Percentiles rank a stretch among this genome's conserved stretches.
These are phyloP conservation scores for Cyprinodon variegatus DNA, from an alignment of 2,113 vertebrate genomes.

Conservation along the genomic window DNA sequence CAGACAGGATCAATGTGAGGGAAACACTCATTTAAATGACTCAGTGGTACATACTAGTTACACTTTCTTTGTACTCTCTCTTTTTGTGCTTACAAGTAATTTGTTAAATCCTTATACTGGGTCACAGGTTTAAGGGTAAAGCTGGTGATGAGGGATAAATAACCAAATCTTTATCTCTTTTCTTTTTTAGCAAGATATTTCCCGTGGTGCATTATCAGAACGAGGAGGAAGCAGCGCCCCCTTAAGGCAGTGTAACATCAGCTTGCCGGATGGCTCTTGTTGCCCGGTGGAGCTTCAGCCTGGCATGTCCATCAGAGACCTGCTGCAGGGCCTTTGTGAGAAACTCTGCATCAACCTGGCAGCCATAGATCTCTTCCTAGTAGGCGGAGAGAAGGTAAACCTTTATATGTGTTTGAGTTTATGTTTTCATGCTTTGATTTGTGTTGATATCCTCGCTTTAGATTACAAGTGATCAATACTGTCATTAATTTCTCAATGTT, in stretches of 20 bases:
- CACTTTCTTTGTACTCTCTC: not conserved
- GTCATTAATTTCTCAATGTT: not conserved
- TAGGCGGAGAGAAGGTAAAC: constrained; percentile 95
- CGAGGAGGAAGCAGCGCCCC: constrained; percentile 71
- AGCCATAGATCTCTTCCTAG: constrained; percentile 93
- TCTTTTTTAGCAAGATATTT: constrained; percentile 80
- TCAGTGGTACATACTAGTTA: not conserved
- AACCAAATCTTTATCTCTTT: not conserved
- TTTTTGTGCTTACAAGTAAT: not conserved
- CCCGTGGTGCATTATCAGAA: constrained; percentile 80
- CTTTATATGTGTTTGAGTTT: not conserved
- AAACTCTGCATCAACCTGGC: constrained; percentile 93
- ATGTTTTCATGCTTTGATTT: not conserved
- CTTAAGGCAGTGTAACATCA: constrained; percentile 88
- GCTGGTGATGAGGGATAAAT: not conserved
- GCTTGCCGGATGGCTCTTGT: constrained; percentile 89
- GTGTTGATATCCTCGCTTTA: not conserved
- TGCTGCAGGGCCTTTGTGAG: constrained; percentile 90
- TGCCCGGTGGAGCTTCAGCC: constrained; percentile 85
- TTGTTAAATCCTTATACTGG: not conserved
- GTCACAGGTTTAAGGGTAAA: not conserved
- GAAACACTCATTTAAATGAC: not conserved
- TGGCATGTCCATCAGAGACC: constrained; percentile 90
- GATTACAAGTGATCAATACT: not conserved
- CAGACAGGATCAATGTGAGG: not conserved